Conservation (phyloP, 2,888 invertebrate species). For the Pycnomerus fuliginosus region DNA sequence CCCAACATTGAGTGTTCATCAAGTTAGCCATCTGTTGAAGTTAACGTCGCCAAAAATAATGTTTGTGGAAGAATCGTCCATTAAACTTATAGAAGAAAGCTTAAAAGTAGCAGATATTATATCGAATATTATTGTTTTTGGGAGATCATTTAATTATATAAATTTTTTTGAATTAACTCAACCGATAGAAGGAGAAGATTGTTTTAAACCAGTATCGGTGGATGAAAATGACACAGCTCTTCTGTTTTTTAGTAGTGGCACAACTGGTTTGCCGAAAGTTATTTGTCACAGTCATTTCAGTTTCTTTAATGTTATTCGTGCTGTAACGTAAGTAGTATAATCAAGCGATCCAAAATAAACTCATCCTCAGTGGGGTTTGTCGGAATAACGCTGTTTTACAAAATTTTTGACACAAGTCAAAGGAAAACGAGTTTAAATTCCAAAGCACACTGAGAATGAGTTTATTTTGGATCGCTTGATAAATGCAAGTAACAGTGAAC, state of each 20-base stretch:
- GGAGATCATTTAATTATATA: slow-evolving; percentile 25
- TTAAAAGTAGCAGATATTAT: slow-evolving; percentile 21
- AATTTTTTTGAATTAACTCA: slow-evolving; percentile 18
- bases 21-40: slow-evolving; percentile 34
- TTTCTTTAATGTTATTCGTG: too few species aligned
- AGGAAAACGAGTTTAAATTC: too few species aligned
- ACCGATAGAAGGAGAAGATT: slow-evolving; percentile 14
- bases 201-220: slow-evolving; percentile 19
- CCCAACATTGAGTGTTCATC: too few species aligned
- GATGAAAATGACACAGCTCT: slow-evolving; percentile 29
- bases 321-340: too few species aligned
- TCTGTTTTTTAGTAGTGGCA: slow-evolving; percentile 46
- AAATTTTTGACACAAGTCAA: too few species aligned
- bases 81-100: slow-evolving; percentile 26
- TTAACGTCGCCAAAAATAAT: slow-evolving; percentile 36
- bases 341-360: too few species aligned
- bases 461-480: too few species aligned
- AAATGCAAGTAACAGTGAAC: too few species aligned
- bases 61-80: slow-evolving; percentile 35
- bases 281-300: slow-evolving; percentile 37
- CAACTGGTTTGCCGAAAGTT: slow-evolving; percentile 42
- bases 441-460: too few species aligned
- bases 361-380: too few species aligned
- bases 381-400: too few species aligned
- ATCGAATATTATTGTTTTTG: slow-evolving; percentile 34